phyloP scores from a whole-genome alignment of 2,888 invertebrate genomes.

The Limnephilus auricula region DNA sequence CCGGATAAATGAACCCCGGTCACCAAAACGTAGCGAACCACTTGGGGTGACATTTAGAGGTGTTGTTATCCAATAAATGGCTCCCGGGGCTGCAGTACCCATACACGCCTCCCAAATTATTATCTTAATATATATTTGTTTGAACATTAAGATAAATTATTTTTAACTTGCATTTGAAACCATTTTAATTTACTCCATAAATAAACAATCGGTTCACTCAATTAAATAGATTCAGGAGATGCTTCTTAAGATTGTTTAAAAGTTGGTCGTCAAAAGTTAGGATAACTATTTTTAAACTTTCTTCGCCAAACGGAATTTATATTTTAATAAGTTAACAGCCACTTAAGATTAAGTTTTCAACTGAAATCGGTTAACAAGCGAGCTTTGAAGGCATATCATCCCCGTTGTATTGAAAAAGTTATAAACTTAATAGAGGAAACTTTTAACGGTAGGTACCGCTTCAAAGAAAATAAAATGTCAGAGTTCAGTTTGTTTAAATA shows the following conservation, averaged over 20 bases:
- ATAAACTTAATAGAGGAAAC: background rate
- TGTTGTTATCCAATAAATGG: no score
- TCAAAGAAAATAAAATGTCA: no score
- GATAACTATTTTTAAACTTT: conserved; percentile 25
- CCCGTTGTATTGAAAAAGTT: conserved; percentile 30
- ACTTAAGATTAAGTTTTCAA: conserved; percentile 23
- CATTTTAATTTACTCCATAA: background rate
- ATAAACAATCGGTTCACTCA: background rate
- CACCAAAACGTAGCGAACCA: no score
- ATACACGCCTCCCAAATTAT: no score
- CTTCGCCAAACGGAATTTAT: conserved; percentile 11
- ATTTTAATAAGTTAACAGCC: conserved; percentile 36
- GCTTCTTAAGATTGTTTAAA: background rate
- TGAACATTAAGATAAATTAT: no score
- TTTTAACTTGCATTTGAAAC: no score
- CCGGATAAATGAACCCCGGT: no score
- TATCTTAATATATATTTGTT: no score
- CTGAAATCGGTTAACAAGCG: conserved; percentile 43
- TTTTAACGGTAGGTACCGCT: no score
- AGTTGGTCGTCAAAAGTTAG: background rate
- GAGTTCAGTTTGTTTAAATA: no score
- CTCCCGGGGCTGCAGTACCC: no score
- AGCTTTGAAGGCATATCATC: background rate
- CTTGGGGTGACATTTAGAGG: no score
- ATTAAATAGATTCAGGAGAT: background rate